Percentiles rank a stretch among this genome's conserved stretches.
phyloP scores from a whole-genome alignment of 2,888 invertebrate species.

The Cacoxenus indagator region DNA sequence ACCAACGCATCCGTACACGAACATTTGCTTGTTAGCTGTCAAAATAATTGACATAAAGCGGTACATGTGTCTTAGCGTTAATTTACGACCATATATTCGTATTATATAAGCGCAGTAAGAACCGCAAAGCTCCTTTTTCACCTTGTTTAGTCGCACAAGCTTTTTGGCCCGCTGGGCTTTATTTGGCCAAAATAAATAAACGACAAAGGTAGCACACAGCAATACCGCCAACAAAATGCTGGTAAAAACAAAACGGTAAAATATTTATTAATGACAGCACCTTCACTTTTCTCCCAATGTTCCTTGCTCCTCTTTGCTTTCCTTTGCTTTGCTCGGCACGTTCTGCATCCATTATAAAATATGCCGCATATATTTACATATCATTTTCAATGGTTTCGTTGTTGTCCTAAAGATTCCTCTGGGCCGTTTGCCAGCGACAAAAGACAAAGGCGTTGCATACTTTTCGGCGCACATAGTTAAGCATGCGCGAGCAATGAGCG shows the following conservation, averaged over 20 bases:
- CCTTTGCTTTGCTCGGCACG: neutral
- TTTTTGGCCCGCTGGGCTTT: neutral
- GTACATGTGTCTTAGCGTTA: slow-evolving; percentile 54
- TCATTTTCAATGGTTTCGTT: neutral
- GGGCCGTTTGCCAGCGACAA: neutral
- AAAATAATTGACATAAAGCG: slow-evolving; percentile 61
- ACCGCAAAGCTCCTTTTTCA: neutral
- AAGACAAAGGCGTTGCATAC: slow-evolving; percentile 40
- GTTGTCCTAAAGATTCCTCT: neutral
- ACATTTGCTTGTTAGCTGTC: slow-evolving; percentile 58
- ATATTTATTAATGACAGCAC: slow-evolving; percentile 30
- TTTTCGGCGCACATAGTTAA: slow-evolving; percentile 42
- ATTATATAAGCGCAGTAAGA: neutral
- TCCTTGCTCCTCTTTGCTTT: neutral
- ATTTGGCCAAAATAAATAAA: neutral
- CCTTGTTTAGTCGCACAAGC: neutral
- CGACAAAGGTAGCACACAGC: neutral
- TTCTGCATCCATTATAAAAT: slow-evolving; percentile 10
- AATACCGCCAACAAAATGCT: neutral
- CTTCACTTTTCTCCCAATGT: slow-evolving; percentile 28
- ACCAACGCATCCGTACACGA: slow-evolving; percentile 35
- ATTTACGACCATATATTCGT: slow-evolving; percentile 51
- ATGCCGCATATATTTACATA: slow-evolving; percentile 21
- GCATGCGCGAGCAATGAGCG: slow-evolving; percentile 28
- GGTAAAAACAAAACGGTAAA: slow-evolving; percentile 14